A percentile compares a stretch with the other conserved stretches of the same genome.
Evolutionary conservation across 2,888 invertebrate species (phyloP).

Genomic region (Sinelater perroti): DNA sequence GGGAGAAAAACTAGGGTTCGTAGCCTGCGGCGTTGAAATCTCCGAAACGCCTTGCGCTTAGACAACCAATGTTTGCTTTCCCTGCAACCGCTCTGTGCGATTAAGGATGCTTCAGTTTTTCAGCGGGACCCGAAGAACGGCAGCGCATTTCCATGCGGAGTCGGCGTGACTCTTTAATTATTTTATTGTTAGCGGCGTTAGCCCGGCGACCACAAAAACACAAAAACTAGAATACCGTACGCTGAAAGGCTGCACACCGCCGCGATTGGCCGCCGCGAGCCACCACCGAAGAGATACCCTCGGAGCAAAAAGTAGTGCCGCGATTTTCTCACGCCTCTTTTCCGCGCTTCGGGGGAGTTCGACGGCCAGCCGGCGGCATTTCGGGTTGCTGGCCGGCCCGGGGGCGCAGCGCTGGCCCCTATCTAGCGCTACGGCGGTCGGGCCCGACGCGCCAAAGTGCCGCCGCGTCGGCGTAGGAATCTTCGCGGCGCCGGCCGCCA

Average conservation of each 20-base stretch:
- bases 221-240: conserved; percentile 5
- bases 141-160: no score
- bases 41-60: not conserved
- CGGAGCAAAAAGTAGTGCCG: conserved; percentile 54
- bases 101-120: no score
- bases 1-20: no score
- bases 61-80: conserved; percentile 10
- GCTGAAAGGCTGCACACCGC: not conserved
- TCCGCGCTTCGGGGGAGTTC: not conserved
- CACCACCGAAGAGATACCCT: conserved; percentile 5
- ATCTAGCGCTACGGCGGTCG: not conserved
- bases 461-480: conserved; percentile 53
- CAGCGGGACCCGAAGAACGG: no score
- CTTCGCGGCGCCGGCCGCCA: conserved; percentile 54
- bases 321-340: conserved; percentile 47
- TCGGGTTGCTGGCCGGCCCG: not conserved
- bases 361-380: not conserved
- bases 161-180: no score
- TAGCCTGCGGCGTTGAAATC: conserved; percentile 15
- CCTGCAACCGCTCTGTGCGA: no score
- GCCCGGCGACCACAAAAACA: conserved; percentile 1
- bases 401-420: not conserved
- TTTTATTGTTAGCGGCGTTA: no score
- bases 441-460: not conserved
- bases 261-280: conserved; percentile 6